These are phyloP conservation scores for Drosophila pandora DNA, from an alignment of 1,140 invertebrate genomes.

Conservation along the genomic window DNA sequence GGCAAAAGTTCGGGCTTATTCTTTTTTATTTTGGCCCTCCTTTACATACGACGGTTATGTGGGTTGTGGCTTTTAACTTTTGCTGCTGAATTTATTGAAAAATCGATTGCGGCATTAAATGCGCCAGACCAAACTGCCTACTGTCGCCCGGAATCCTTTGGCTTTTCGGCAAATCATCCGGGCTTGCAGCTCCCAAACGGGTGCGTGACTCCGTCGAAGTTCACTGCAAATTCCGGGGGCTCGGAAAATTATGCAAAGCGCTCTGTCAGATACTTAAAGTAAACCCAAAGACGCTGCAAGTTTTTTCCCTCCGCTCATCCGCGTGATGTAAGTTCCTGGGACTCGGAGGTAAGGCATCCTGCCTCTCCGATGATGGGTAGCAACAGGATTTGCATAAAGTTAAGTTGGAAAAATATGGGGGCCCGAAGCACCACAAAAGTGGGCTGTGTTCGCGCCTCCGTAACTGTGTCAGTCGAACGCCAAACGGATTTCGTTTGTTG, in stretches of 20 bases:
- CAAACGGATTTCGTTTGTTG: constrained; percentile 37
- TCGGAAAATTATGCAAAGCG: constrained; percentile 76
- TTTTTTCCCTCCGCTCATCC: constrained; percentile 12
- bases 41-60: constrained; percentile 51
- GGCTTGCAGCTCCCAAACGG: constrained; percentile 63
- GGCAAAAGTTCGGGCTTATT: constrained; percentile 60
- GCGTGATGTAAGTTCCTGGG: constrained; percentile 28
- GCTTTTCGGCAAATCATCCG: constrained; percentile 78
- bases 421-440: too few species aligned
- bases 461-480: constrained; percentile 1
- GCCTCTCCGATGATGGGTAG: constrained; percentile 25
- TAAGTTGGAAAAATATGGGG: background rate
- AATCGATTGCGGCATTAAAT: constrained; percentile 79
- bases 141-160: constrained; percentile 69
- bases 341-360: constrained; percentile 12
- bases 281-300: constrained; percentile 65
- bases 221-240: constrained; percentile 39
- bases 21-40: constrained; percentile 37
- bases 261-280: constrained; percentile 76
- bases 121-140: constrained; percentile 55
- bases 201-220: constrained; percentile 75
- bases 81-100: constrained; percentile 73
- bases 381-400: constrained; percentile 37
- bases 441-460: background rate
- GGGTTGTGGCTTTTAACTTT: constrained; percentile 70